These are phyloP conservation scores for Pyxicephalus adspersus DNA, from an alignment of 2,113 vertebrate genomes.

Conservation along the genomic window DNA sequence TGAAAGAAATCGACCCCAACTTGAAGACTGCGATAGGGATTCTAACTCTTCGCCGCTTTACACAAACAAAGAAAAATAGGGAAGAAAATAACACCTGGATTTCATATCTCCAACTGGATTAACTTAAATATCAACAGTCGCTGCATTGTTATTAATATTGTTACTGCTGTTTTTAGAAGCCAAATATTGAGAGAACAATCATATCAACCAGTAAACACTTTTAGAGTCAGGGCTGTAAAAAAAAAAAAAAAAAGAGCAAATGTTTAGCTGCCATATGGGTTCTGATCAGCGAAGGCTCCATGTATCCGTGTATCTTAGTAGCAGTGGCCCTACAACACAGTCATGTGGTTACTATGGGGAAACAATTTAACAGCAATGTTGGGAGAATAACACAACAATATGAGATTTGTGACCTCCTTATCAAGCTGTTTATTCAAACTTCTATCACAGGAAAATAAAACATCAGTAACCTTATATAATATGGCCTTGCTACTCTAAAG, in stretches of 20 bases:
- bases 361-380: conserved; percentile 11
- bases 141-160: not conserved
- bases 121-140: not conserved
- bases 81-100: too few species aligned
- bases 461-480: too few species aligned
- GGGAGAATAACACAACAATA: not conserved
- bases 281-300: not conserved
- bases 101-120: not conserved
- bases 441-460: too few species aligned
- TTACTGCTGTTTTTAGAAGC: not conserved
- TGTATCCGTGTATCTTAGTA: conserved; percentile 36
- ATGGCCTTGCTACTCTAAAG: too few species aligned
- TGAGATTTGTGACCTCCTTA: too few species aligned
- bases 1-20: too few species aligned
- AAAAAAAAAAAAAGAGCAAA: conserved; percentile 31
- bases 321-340: not conserved
- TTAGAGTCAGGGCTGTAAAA: not conserved
- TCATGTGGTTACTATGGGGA: conserved; percentile 25
- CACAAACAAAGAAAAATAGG: too few species aligned
- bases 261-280: conserved; percentile 28
- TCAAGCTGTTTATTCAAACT: too few species aligned
- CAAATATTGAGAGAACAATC: conserved; percentile 18
- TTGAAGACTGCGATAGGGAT: too few species aligned
- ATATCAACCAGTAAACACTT: conserved; percentile 33
- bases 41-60: too few species aligned